Conservation (phyloP, 2,888 invertebrate species). For the Scotopteryx bipunctaria region DNA sequence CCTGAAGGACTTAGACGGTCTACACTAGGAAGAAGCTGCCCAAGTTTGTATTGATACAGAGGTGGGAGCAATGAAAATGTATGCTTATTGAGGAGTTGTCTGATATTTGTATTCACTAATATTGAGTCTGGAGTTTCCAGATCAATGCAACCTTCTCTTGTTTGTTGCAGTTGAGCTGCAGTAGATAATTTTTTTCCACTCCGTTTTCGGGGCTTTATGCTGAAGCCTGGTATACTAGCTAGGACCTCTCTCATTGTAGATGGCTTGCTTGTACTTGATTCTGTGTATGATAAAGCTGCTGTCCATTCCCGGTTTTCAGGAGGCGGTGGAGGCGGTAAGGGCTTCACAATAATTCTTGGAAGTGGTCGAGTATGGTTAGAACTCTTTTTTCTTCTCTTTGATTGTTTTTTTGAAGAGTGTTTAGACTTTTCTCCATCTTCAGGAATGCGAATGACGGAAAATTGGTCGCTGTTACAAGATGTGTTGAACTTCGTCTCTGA, state of each 20-base stretch:
- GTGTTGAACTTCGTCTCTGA: constrained; percentile 68
- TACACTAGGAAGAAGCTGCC: constrained; percentile 95
- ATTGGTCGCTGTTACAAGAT: constrained; percentile 67
- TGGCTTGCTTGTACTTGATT: constrained; percentile 71
- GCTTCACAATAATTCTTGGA: constrained; percentile 92
- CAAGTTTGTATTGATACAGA: constrained; percentile 95
- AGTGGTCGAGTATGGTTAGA: constrained; percentile 86
- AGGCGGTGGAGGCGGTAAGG: constrained; percentile 87
- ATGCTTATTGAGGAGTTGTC: constrained; percentile 94
- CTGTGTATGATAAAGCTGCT: constrained; percentile 68
- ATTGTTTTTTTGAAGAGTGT: constrained; percentile 88
- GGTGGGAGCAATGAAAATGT: constrained; percentile 94
- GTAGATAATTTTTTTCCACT: constrained; percentile 93
- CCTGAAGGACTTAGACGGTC: constrained; percentile 87
- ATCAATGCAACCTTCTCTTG: constrained; percentile 96
- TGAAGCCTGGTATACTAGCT: constrained; percentile 95
- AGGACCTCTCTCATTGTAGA: constrained; percentile 94
- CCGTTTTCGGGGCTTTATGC: constrained; percentile 90
- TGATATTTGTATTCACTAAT: constrained; percentile 94
- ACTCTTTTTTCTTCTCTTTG: constrained; percentile 91
- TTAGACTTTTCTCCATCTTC: constrained; percentile 85
- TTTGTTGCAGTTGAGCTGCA: constrained; percentile 96
- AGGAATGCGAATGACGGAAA: constrained; percentile 74
- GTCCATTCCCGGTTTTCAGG: constrained; percentile 77
- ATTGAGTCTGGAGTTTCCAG: constrained; percentile 98